These are phyloP conservation scores for Chaetophractus vellerosus DNA, from an alignment of 2,797 vertebrate species.

Conservation along the genomic window DNA sequence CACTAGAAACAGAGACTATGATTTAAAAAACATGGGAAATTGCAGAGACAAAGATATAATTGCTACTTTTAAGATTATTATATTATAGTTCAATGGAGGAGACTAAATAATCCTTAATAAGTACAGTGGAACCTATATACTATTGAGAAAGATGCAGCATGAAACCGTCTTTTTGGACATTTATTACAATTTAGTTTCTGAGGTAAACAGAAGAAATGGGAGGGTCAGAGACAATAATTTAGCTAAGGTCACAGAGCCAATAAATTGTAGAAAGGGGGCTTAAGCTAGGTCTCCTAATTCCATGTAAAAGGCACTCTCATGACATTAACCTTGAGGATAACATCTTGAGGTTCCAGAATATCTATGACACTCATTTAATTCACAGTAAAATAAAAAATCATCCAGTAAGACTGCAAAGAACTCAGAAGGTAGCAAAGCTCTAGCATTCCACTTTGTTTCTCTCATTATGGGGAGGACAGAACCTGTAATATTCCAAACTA, in stretches of 20 bases:
- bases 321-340: background rate
- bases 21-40: conserved; percentile 24
- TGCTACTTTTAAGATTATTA: conserved; percentile 38
- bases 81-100: conserved; percentile 12
- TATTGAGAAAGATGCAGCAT: background rate
- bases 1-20: conserved; percentile 7
- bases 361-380: conserved; percentile 11
- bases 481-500: background rate
- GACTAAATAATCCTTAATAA: conserved; percentile 40
- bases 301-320: background rate
- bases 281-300: background rate
- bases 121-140: background rate
- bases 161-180: background rate
- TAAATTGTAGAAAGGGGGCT: background rate
- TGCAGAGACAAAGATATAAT: conserved; percentile 49
- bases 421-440: background rate
- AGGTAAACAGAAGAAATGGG: conserved; percentile 5
- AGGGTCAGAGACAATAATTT: background rate
- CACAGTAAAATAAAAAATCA: background rate
- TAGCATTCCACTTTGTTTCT: background rate
- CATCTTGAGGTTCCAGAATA: conserved; percentile 23
- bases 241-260: background rate
- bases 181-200: background rate
- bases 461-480: background rate
- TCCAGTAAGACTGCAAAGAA: background rate